Evolutionary conservation across 1,140 invertebrate species (phyloP), one percentile per base, ranked within the genome.

Genomic region (Drosophila lacertosa): DNA sequence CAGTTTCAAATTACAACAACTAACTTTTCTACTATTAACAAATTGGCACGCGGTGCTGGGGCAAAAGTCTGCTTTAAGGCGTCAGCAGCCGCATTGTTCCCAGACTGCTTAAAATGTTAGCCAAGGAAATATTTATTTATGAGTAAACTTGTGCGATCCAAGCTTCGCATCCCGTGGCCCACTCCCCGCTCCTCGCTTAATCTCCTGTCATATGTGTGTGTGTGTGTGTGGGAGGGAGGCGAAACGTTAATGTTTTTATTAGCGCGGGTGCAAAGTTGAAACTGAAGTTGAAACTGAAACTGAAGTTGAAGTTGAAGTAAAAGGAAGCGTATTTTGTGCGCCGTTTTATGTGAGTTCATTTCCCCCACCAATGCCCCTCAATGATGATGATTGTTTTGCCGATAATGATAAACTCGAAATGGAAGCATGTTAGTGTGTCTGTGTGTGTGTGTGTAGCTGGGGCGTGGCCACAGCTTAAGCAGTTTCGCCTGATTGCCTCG

Each of bases 61-160:
- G 37, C 20, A 18, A 13, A 11, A 10, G 37, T 26, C 40, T 32
- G 24, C 35, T 64, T 55, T 20, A 47, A 55, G 51, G 29, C 29
- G 51, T 26, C 48, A 9, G 29, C 24, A 32, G 59, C 11, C 10
- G 50, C 44, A 40, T 58, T 53, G 42, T 60, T 55, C 45, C 48
- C 53, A 62, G 78, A 63, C 81, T 74, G 65, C 81, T 86, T 72
- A 72, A 84, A 73, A 73, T 86, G 66, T 83, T 83, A 50, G 80
- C 62, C 60, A 57, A 76, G 58, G 64, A 74, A 74, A 84, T 84
- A 84, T 84, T 84, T 84, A 84, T 84, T 84, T 84, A 81, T 88
- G 81, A 74, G 82, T 66, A 74, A 84, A 84, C 82, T 84, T 83
- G 15, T 51, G 15, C 48, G 65, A 20, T 29, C 42, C 15, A 4